phyloP scores from a whole-genome alignment of 2,888 invertebrate genomes.

The Leptarthrus brevirostris region DNA sequence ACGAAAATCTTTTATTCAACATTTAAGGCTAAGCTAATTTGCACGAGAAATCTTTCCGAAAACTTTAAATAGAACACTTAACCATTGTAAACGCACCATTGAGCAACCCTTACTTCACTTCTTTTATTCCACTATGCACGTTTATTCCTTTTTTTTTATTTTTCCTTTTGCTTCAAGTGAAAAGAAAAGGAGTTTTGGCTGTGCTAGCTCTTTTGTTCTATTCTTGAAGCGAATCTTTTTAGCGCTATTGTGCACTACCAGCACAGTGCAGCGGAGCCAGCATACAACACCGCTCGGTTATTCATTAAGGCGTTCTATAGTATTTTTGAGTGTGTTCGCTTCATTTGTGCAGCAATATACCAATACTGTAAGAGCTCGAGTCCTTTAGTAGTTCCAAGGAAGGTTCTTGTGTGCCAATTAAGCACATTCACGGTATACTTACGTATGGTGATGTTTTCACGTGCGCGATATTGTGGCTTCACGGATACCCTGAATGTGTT shows the following conservation, averaged over 20 bases:
- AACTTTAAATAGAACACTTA: slow-evolving; percentile 33
- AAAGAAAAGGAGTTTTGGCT: slow-evolving; percentile 44
- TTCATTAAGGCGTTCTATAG: slow-evolving; percentile 37
- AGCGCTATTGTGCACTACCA: slow-evolving; percentile 38
- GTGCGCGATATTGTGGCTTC: background rate
- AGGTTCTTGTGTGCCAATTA: slow-evolving; percentile 41
- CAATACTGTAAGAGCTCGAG: slow-evolving; percentile 5
- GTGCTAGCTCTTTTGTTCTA: slow-evolving; percentile 42
- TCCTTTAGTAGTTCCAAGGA: slow-evolving; percentile 22
- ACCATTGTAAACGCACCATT: slow-evolving; percentile 46
- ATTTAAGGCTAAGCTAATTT: slow-evolving; percentile 10
- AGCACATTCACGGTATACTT: background rate
- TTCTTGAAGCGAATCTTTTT: slow-evolving; percentile 46
- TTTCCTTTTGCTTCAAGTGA: slow-evolving; percentile 18
- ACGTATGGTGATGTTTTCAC: background rate
- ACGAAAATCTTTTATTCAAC: background rate
- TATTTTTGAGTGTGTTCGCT: slow-evolving; percentile 25
- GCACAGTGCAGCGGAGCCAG: slow-evolving; percentile 22
- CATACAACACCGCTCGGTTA: slow-evolving; percentile 17
- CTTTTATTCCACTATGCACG: slow-evolving; percentile 44
- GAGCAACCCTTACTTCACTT: slow-evolving; percentile 35
- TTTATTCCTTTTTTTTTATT: slow-evolving; percentile 35
- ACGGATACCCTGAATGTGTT: background rate
- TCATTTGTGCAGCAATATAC: slow-evolving; percentile 42
- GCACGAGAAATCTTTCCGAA: slow-evolving; percentile 16